Conservation (phyloP, 2,113 vertebrate genomes). For the Hydropotes inermis region DNA sequence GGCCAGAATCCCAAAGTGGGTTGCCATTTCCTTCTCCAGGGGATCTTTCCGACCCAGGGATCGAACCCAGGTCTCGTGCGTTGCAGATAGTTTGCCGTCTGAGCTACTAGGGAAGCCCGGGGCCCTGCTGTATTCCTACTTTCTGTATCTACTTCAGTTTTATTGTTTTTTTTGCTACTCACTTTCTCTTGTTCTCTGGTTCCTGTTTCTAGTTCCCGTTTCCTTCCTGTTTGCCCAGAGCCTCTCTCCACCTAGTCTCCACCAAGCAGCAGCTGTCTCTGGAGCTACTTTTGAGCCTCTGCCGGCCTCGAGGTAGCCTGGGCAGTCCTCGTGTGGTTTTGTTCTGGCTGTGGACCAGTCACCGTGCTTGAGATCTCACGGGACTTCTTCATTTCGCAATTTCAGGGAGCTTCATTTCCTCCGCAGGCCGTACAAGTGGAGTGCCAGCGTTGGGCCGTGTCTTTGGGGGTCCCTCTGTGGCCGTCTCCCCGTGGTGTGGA, state of each 20-base stretch:
- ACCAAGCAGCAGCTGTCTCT: neutral
- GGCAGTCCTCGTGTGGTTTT: neutral
- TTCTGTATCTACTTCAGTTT: neutral
- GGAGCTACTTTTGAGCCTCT: neutral
- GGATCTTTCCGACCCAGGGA: neutral
- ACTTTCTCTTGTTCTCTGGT: neutral
- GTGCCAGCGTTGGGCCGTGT: neutral
- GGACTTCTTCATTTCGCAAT: neutral
- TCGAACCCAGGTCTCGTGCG: rapidly evolving
- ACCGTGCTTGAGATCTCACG: neutral
- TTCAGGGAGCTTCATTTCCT: neutral
- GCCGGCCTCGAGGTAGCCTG: neutral
- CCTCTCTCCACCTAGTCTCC: neutral
- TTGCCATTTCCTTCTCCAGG: neutral
- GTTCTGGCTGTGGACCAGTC: neutral
- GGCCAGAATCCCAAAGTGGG: neutral
- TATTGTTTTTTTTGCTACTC: neutral
- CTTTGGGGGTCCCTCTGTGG: neutral
- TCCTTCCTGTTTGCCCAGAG: neutral
- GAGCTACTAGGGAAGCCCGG: neutral
- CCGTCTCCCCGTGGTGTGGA: neutral
- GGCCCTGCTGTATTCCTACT: neutral
- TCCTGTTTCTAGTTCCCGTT: conserved; percentile 26
- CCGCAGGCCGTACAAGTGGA: neutral
- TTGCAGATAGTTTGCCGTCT: neutral